Base-by-base conservation (phyloP, 1,140 invertebrate species). In the Drosophila kikkawai region DNA sequence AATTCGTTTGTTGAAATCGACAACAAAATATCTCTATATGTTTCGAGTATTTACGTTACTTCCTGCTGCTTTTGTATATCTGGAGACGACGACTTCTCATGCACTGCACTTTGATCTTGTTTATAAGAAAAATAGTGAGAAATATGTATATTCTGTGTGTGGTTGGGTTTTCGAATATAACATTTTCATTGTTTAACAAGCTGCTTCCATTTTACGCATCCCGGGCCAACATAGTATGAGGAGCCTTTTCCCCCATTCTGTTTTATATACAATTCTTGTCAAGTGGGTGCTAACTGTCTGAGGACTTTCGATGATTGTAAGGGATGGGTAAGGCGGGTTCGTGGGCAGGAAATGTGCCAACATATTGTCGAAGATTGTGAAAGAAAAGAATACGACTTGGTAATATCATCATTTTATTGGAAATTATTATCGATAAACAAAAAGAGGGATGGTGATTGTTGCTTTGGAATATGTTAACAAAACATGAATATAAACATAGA, bases 21-120 rank as follows among this genome's bases (percentile, higher is more conserved):
- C 73, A 74, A 51, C 50, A 60, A 65, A 60, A 56, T 78, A 61
- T 53, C 22, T 55, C 15, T 32, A 57, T 77, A 75, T 71, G 67
- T 67, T 70, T 74, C 53, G 60, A 50, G 66, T 90, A 86, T 87
- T 87, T 90, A 80, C 68, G 78, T 77, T 87, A 87, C 84, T 87
- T 87, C 84, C 83, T 90, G 84, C 78, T 88, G 85, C 29, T 78
- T 81, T 81, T 90, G 78, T 88, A 80, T 83, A 83, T 88, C 64
- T 68, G 83, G 83, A 71, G 79, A 86, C 82, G 77, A 84, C 67
- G 77, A 84, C 81, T 79, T 70, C 74, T 84, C 73, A 82, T 74
- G 63, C 73, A 66, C 77, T 80, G 42, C 83, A 87, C 83, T 86
- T 86, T 86, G 83, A 86, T 86, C 82, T 87, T 87, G 84, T 87